A percentile compares a stretch with the other conserved stretches of the same genome.
Evolutionary conservation across 2,888 invertebrate genomes (phyloP).

Genomic region (Polietes domitor): DNA sequence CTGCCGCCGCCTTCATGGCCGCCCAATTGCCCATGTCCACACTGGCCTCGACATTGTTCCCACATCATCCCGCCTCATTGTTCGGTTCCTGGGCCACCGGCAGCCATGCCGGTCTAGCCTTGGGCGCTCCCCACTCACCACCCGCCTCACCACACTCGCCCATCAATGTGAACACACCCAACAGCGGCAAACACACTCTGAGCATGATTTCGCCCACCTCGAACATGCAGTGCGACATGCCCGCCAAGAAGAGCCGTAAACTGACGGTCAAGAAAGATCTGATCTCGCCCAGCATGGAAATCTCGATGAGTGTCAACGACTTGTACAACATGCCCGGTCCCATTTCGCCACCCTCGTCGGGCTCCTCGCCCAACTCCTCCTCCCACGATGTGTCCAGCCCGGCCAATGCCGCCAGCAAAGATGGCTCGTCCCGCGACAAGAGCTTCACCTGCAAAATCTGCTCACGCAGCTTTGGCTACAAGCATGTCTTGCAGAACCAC

Average conservation of each 20-base stretch:
- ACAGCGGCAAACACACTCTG: constrained; percentile 36
- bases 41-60: constrained; percentile 78
- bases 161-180: constrained; percentile 51
- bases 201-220: constrained; percentile 71
- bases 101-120: constrained; percentile 69
- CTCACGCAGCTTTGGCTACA: constrained; percentile 94
- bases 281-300: constrained; percentile 74
- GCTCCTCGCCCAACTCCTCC: constrained; percentile 82
- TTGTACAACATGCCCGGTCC: constrained; percentile 79
- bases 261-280: constrained; percentile 78
- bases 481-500: constrained; percentile 96
- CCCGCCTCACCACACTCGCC: constrained; percentile 58
- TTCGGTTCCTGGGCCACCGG: constrained; percentile 77
- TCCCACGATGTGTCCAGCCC: constrained; percentile 53
- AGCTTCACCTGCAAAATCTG: constrained; percentile 94
- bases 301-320: constrained; percentile 77
- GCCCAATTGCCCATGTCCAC: constrained; percentile 79
- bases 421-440: constrained; percentile 86
- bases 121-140: constrained; percentile 72
- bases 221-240: constrained; percentile 71
- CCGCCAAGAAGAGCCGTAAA: constrained; percentile 77
- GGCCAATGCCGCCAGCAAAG: constrained; percentile 74
- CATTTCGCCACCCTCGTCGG: constrained; percentile 83
- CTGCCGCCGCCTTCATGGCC: constrained; percentile 80
- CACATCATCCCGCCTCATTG: constrained; percentile 78